phyloP scores from a whole-genome alignment of 2,888 invertebrate species.

The Stenichneumon culpator region DNA sequence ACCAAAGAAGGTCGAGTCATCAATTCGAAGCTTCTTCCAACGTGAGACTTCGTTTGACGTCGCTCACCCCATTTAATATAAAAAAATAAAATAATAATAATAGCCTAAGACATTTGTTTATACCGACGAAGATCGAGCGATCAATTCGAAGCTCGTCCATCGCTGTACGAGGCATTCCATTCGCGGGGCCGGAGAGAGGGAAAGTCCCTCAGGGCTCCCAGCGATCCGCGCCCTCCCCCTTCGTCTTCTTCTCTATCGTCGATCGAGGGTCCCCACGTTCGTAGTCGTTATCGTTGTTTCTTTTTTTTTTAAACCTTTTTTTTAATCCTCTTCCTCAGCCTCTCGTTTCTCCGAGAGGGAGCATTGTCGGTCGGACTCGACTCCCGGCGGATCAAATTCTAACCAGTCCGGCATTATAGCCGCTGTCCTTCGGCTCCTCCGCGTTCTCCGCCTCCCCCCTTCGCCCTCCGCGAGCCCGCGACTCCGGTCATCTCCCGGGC shows the following conservation, averaged over 20 bases:
- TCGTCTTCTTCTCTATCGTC: slow-evolving; percentile 68
- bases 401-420: slow-evolving; percentile 84
- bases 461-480: slow-evolving; percentile 68
- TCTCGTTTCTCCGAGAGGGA: slow-evolving; percentile 66
- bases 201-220: slow-evolving; percentile 50
- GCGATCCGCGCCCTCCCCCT: slow-evolving; percentile 57
- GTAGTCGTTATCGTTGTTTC: slow-evolving; percentile 49
- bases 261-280: slow-evolving; percentile 66
- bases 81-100: not conserved
- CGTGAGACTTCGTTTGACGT: slow-evolving; percentile 4
- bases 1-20: slow-evolving; percentile 19
- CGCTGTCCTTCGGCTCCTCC: slow-evolving; percentile 82
- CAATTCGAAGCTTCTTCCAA: slow-evolving; percentile 46
- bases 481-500: slow-evolving; percentile 78
- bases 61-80: not conserved
- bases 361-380: slow-evolving; percentile 81
- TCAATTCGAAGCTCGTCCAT: slow-evolving; percentile 57
- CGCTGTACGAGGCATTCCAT: slow-evolving; percentile 58
- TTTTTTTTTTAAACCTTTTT: slow-evolving; percentile 48
- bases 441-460: slow-evolving; percentile 68
- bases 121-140: slow-evolving; percentile 16
- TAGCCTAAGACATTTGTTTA: not conserved
- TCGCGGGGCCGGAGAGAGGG: slow-evolving; percentile 26
- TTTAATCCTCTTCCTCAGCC: slow-evolving; percentile 74
- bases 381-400: slow-evolving; percentile 84